These are phyloP conservation scores for Lepidothrix coronata DNA, from an alignment of 2,113 vertebrate species.

Conservation along the genomic window DNA sequence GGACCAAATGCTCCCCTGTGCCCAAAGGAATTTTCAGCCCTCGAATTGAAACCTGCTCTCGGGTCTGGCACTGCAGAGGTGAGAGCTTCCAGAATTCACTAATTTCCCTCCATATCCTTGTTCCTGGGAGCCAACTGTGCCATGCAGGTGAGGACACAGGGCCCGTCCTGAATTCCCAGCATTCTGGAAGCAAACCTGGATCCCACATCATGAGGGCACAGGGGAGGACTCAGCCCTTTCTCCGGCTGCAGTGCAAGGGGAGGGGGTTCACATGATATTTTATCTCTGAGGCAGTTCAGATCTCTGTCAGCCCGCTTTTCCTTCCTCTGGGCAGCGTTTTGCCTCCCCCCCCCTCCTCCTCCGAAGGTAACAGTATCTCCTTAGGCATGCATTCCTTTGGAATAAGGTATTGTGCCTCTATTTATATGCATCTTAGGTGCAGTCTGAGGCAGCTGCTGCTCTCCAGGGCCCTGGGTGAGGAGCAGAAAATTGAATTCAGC, in stretches of 20 bases:
- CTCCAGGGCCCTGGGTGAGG: slow-evolving; percentile 18
- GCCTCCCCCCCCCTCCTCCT: not conserved
- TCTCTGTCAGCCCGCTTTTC: not conserved
- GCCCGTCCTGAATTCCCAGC: not conserved
- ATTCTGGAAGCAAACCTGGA: not conserved
- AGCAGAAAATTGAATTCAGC: slow-evolving; percentile 59
- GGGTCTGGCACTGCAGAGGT: not conserved
- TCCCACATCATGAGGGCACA: not conserved
- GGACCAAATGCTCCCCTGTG: rapidly evolving
- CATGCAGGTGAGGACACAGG: rapidly evolving
- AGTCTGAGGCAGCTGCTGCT: slow-evolving; percentile 49
- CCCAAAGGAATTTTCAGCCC: not conserved
- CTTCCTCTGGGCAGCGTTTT: not conserved
- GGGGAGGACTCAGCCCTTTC: rapidly evolving
- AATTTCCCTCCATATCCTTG: rapidly evolving
- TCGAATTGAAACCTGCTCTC: rapidly evolving
- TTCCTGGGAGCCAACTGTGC: not conserved
- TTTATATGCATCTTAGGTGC: slow-evolving; percentile 54
- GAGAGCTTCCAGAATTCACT: rapidly evolving
- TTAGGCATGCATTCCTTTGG: slow-evolving; percentile 59
- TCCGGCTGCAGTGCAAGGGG: not conserved
- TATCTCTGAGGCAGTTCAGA: not conserved
- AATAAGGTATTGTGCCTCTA: slow-evolving; percentile 53
- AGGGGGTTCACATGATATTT: not conserved
- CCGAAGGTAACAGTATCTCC: slow-evolving; percentile 44